These are phyloP conservation scores for Lepilemur ruficaudatus DNA, from an alignment of 2,797 vertebrate species.

Conservation along the genomic window DNA sequence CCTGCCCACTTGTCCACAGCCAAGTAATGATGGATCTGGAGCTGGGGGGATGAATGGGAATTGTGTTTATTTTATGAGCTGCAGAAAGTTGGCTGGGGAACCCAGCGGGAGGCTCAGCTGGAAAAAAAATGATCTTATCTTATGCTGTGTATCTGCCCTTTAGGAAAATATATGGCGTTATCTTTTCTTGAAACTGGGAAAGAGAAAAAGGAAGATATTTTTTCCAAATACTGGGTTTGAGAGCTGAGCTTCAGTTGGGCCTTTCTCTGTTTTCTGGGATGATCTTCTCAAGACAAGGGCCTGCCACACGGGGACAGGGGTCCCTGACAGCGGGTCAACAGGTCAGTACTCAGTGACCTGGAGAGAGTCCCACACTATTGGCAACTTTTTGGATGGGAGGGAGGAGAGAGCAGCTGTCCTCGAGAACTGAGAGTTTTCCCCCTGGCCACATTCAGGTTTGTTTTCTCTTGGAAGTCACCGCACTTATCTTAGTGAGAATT, in stretches of 20 bases:
- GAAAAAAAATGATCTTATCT: conserved; percentile 35
- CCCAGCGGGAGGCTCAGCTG: conserved; percentile 18
- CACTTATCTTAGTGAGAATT: conserved; percentile 1
- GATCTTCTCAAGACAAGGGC: neutral
- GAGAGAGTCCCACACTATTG: neutral
- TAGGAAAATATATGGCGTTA: conserved; percentile 7
- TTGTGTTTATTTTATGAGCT: conserved; percentile 62
- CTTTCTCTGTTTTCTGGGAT: neutral
- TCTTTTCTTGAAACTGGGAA: conserved; percentile 1
- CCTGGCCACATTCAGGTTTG: neutral
- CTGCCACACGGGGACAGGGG: rapidly evolving
- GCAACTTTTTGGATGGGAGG: neutral
- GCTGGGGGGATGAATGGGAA: conserved; percentile 43
- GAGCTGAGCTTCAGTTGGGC: neutral
- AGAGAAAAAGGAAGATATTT: neutral
- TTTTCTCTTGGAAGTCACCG: neutral
- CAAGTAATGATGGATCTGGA: conserved; percentile 52
- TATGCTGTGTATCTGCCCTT: conserved; percentile 28
- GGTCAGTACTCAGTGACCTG: neutral
- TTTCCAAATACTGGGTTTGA: neutral
- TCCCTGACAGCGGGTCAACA: neutral
- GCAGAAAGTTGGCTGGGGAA: conserved; percentile 59
- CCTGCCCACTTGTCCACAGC: conserved; percentile 60
- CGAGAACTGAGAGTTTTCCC: neutral
- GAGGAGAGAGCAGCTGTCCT: neutral